Evolutionary conservation across 2,888 invertebrate species (phyloP).

Genomic region (Tricholauxania praeusta): DNA sequence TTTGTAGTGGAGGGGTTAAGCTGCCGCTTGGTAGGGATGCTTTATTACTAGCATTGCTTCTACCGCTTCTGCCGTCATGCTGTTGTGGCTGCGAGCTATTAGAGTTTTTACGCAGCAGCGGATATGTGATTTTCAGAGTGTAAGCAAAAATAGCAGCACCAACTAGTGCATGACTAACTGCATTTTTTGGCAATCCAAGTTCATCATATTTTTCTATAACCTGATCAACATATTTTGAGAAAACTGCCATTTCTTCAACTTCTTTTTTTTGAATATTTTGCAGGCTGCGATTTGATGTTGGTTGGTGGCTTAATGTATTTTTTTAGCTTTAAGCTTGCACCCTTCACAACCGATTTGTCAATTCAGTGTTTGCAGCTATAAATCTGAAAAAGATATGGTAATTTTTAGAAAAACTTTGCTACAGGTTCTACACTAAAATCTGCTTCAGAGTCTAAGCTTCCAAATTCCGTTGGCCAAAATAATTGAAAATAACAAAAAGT

Average conservation of each 20-base stretch:
- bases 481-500: no score
- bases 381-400: no score
- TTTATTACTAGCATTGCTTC: conserved; percentile 14
- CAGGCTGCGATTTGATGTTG: no score
- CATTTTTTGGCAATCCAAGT: conserved; percentile 70
- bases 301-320: no score
- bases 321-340: no score
- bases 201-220: conserved; percentile 71
- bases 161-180: conserved; percentile 74
- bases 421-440: no score
- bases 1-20: conserved; percentile 43
- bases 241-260: conserved; percentile 55
- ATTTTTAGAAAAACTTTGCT: no score
- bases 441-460: no score
- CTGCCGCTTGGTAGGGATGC: conserved; percentile 31
- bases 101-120: conserved; percentile 68
- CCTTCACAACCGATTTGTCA: no score
- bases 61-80: conserved; percentile 3
- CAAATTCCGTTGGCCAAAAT: no score
- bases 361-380: no score
- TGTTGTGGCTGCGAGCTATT: conserved; percentile 12
- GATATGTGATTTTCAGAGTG: conserved; percentile 74
- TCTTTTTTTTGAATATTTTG: background rate
- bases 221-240: conserved; percentile 76
- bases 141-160: conserved; percentile 73